Evolutionary conservation across 30 jellyfish, hydroid and myxozoan genomes (phyloP), one percentile per base, ranked within the genome.

Genomic region (Rhopilema esculentum): DNA sequence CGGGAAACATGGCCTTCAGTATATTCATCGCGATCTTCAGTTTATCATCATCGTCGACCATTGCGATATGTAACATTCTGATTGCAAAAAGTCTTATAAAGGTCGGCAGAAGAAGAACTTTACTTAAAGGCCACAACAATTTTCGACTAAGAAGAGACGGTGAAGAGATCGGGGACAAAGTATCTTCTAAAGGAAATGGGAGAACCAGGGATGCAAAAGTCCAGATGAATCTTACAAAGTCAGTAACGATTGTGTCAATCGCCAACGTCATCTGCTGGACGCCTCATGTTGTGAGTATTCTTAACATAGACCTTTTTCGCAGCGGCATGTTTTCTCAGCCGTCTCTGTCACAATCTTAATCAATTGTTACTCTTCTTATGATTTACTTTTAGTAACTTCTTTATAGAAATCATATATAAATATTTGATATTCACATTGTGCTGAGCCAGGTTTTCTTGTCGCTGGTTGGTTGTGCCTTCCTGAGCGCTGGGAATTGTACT

Each of bases 271-370:
- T 40, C 12, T 40, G 57, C 57, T 40, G 57, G 57, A 40, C 57
- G 57, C 57, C 57, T 2, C 57, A 40, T 12, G 57, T 12, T 2
- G 57, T 40, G 12, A 40, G 57, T 40, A 40, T 40, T 2, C 57
- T 2, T 40, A n/a, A n/a, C n/a, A n/a, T n/a, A n/a, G n/a, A n/a
- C n/a, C n/a, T n/a, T n/a, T n/a, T n/a, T n/a, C n/a, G n/a, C n/a
- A n/a, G n/a, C n/a, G n/a, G n/a, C n/a, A n/a, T 62, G 84, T 68
- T 0, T 2, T 32, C 26, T 65, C 91, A 18, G 84, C 91, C 0
- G 68, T 66, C 1, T 66, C 31, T 2, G 84, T 82, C 4, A 82
- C 77, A 21, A 82, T 70, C 84, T 32, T 66, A 23, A 75, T 4
- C 31, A 82, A 28, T 33, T 74, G 64, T 25, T 82, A 84, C n/a